Conservation (phyloP, 2,113 vertebrate genomes). For the Dasyurus viverrinus region DNA sequence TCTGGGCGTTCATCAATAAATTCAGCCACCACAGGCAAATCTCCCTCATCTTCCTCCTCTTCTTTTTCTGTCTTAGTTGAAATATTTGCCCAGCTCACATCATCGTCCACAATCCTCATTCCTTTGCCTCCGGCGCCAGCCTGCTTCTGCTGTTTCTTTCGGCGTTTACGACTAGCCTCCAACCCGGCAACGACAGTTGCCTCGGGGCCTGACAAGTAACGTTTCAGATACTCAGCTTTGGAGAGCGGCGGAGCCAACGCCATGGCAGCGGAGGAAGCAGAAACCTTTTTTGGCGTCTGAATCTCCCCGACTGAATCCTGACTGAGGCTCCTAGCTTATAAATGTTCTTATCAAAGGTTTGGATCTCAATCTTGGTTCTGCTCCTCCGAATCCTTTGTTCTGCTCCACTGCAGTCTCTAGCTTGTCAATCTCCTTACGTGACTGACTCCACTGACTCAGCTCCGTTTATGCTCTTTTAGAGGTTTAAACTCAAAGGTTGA, state of each 20-base stretch:
- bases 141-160: conserved; percentile 75
- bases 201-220: conserved; percentile 78
- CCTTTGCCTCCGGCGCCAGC: conserved; percentile 49
- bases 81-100: conserved; percentile 92
- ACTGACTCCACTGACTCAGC: no score
- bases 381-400: no score
- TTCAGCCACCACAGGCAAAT: conserved; percentile 89
- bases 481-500: no score
- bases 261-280: conserved; percentile 61
- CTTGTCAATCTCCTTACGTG: no score
- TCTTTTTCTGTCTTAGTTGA: conserved; percentile 84
- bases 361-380: no score
- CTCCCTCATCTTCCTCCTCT: conserved; percentile 91
- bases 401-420: no score
- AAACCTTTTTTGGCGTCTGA: no score
- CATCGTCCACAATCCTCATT: conserved; percentile 96
- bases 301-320: no score
- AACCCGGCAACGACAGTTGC: conserved; percentile 33
- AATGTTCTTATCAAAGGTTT: no score
- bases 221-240: conserved; percentile 86
- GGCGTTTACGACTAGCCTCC: conserved; percentile 75
- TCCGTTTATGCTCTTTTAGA: no score
- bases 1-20: conserved; percentile 94
- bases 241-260: conserved; percentile 78
- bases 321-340: no score